Evolutionary conservation across 2,888 invertebrate genomes (phyloP).

Genomic region (Dryococelus australis): DNA sequence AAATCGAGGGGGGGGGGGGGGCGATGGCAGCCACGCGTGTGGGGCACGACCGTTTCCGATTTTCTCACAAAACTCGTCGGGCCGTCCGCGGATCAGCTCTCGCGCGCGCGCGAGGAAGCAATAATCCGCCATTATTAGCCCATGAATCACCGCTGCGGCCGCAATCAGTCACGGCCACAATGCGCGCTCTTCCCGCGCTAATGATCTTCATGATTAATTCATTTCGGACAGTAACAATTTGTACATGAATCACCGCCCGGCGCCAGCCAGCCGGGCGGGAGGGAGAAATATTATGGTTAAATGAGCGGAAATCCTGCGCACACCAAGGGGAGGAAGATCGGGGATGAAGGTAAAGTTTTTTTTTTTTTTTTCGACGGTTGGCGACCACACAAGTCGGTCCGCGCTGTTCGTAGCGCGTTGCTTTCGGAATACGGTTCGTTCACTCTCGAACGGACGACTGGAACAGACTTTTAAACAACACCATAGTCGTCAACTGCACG

Average conservation of each 20-base stretch:
- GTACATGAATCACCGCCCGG: background rate
- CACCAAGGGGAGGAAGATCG: background rate
- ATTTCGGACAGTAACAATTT: constrained; percentile 16
- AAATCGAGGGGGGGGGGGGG: background rate
- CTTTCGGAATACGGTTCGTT: no score
- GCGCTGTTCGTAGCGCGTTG: no score
- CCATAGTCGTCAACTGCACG: no score
- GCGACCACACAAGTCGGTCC: no score
- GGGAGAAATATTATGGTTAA: background rate
- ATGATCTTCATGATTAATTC: constrained; percentile 16
- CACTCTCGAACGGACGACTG: no score
- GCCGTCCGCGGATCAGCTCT: background rate
- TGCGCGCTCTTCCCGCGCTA: background rate
- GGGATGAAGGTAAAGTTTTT: no score
- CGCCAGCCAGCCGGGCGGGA: background rate
- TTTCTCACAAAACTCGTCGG: constrained; percentile 7
- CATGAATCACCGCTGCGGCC: background rate
- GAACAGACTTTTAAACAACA: no score
- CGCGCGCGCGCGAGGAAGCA: background rate
- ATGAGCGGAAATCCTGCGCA: background rate
- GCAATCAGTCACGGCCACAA: constrained; percentile 3
- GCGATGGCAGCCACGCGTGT: background rate
- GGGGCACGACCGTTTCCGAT: background rate
- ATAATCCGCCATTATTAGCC: constrained; percentile 3
- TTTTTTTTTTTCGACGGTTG: no score